Percentiles rank a stretch among this genome's conserved stretches.
phyloP scores from a whole-genome alignment of 1,140 invertebrate species.

The Mesaphorura yosii region DNA sequence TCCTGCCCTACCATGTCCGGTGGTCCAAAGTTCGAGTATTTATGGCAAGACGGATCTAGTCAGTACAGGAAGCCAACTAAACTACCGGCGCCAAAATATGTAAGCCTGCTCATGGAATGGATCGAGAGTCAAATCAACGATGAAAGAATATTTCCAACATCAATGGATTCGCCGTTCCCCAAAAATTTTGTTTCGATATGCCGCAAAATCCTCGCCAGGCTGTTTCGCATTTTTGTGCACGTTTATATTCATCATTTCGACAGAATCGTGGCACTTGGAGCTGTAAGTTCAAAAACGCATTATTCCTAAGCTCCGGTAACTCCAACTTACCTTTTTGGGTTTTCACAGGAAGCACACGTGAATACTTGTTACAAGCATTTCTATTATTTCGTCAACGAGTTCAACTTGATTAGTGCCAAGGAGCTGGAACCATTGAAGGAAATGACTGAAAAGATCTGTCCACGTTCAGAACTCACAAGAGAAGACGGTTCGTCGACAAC shows the following conservation, averaged over 20 bases:
- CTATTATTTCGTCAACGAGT: constrained; percentile 87
- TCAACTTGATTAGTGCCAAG: constrained; percentile 69
- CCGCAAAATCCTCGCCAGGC: constrained; percentile 76
- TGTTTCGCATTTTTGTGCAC: constrained; percentile 91
- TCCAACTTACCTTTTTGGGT: background rate
- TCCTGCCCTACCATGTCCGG: constrained; percentile 88
- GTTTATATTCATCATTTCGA: constrained; percentile 97
- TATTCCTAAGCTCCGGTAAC: background rate
- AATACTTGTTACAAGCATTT: constrained; percentile 96
- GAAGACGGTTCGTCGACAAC: background rate
- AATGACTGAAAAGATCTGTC: constrained; percentile 58
- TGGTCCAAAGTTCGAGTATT: constrained; percentile 63
- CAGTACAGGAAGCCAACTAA: constrained; percentile 76
- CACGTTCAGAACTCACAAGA: too few relatives aligned
- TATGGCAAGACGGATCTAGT: constrained; percentile 79
- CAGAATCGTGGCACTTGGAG: constrained; percentile 71
- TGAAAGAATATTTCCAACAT: constrained; percentile 70
- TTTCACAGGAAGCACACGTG: constrained; percentile 77
- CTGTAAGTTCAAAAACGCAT: constrained; percentile 49
- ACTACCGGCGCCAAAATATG: constrained; percentile 76
- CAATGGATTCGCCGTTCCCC: constrained; percentile 74
- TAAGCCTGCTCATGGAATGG: constrained; percentile 86
- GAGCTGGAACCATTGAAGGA: constrained; percentile 76
- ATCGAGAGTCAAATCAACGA: constrained; percentile 87
- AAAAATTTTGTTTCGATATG: constrained; percentile 67